Evolutionary conservation across 2,113 vertebrate genomes (phyloP), one percentile per base, ranked within the genome.

Genomic region (Oreochromis niloticus): DNA sequence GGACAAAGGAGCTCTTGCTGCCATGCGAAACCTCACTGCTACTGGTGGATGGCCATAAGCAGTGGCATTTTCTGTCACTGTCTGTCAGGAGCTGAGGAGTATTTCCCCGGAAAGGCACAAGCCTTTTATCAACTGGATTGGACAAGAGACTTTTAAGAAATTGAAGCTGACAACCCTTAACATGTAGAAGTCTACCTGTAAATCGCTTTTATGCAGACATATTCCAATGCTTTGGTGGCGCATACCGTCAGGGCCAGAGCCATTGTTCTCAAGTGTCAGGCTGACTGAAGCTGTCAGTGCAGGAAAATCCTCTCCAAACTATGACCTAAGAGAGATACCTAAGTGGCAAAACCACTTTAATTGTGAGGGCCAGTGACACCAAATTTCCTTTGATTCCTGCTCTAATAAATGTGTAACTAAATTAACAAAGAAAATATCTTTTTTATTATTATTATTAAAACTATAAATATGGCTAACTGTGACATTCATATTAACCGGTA

Each of bases 161-260:
- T 95, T 90, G 94, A 95, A 97, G 94, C 91, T 92, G 97, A 97
- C 96, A 97, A 96, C 92, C 96, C 94, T 96, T 96, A 96, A 96
- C 95, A 93, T 96, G 95, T 95, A 96, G 93, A 96, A 96, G 96
- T 95, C 96, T 96, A 96, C 90, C 93, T 94, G 95, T 94, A 95
- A 95, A 95, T 91, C 91, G 61, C 91, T 94, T 94, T 95, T 93
- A 95, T 94, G 94, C 94, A 88, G 92, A 92, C 88, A 78, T 89
- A 89, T 94, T 89, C 92, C 88, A 78, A 22, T 50, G 81, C 87
- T 48, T 91, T 85, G 87, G 87, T 92, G 88, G 89, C 84, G 82
- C 80, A 82, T 80, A 34, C 16, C n/a, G 8, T 87, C 61, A 73
- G 80, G 32, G 61, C 46, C 81, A 41, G 41, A 79, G 82, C 85